Evolutionary conservation across 1,140 invertebrate genomes (phyloP).

Genomic region (Hesperophylax magnus): DNA sequence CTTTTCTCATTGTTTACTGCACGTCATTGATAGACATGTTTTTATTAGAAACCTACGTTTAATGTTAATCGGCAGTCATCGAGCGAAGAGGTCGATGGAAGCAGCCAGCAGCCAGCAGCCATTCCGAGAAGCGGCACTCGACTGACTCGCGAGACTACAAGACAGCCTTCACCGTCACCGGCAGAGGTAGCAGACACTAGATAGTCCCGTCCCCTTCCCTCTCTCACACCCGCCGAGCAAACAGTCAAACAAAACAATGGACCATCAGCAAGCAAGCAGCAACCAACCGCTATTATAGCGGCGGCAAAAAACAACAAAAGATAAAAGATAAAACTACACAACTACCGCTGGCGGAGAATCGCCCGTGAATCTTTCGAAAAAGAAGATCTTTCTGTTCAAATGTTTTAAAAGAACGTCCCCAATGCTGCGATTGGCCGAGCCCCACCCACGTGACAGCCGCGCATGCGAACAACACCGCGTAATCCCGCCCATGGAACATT

Average conservation of each 20-base stretch:
- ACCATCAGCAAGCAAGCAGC: conserved; percentile 5
- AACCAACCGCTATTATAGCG: neutral
- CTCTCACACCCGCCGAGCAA: neutral
- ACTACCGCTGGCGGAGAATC: conserved; percentile 19
- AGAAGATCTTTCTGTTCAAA: conserved; percentile 40
- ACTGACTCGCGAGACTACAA: neutral
- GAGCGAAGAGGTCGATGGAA: neutral
- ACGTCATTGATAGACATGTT: too few relatives aligned
- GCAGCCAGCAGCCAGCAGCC: neutral
- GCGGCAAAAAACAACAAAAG: conserved; percentile 18
- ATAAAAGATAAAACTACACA: conserved; percentile 22
- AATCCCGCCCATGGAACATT: conserved; percentile 34
- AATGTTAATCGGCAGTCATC: neutral
- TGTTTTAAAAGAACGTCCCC: conserved; percentile 32
- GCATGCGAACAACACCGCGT: conserved; percentile 28
- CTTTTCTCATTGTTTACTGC: too few relatives aligned
- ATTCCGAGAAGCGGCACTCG: conserved; percentile 1
- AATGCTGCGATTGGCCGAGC: conserved; percentile 28
- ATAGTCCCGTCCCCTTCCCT: neutral
- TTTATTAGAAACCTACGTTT: too few relatives aligned
- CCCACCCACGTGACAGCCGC: conserved; percentile 41
- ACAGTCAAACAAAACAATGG: conserved; percentile 36
- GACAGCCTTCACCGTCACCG: neutral
- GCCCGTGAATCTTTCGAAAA: conserved; percentile 25
- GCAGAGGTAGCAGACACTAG: too few relatives aligned